These are phyloP conservation scores for Cactoblastis cactorum DNA, from an alignment of 2,888 invertebrate species.

Conservation along the genomic window DNA sequence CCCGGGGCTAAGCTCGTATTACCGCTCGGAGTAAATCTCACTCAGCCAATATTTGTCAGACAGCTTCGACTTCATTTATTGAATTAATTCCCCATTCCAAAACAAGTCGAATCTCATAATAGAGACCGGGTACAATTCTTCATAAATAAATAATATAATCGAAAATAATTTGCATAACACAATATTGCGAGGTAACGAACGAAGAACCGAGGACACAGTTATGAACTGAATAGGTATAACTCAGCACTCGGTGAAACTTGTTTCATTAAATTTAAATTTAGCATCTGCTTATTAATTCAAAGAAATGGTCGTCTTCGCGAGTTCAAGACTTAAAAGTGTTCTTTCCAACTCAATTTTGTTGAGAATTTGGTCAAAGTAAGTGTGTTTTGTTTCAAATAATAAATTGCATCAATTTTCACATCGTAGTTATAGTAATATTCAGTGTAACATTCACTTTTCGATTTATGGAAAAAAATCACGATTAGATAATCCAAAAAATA, in stretches of 20 bases:
- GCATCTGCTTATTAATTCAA: constrained; percentile 67
- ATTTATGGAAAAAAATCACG: too few relatives aligned
- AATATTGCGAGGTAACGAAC: constrained; percentile 40
- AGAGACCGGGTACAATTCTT: constrained; percentile 35
- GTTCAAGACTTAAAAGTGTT: constrained; percentile 39
- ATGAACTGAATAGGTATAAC: constrained; percentile 47
- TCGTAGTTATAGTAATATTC: too few relatives aligned
- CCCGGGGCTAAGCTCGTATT: background rate
- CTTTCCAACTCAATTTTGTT: constrained; percentile 37
- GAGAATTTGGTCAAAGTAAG: background rate
- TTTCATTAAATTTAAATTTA: constrained; percentile 73
- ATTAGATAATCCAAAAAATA: background rate
- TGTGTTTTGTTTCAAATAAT: too few relatives aligned
- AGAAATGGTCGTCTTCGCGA: constrained; percentile 48
- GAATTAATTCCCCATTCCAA: constrained; percentile 39
- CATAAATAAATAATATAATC: constrained; percentile 33
- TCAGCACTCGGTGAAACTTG: constrained; percentile 56
- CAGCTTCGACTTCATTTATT: constrained; percentile 26
- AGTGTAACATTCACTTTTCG: too few relatives aligned
- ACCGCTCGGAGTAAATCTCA: background rate
- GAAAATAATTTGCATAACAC: constrained; percentile 45
- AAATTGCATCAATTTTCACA: too few relatives aligned
- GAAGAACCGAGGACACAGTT: constrained; percentile 37
- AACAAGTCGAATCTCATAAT: constrained; percentile 26
- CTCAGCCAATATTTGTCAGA: constrained; percentile 24